Conservation (phyloP, 1,140 invertebrate species). For the Philotrypesis tridentata region DNA sequence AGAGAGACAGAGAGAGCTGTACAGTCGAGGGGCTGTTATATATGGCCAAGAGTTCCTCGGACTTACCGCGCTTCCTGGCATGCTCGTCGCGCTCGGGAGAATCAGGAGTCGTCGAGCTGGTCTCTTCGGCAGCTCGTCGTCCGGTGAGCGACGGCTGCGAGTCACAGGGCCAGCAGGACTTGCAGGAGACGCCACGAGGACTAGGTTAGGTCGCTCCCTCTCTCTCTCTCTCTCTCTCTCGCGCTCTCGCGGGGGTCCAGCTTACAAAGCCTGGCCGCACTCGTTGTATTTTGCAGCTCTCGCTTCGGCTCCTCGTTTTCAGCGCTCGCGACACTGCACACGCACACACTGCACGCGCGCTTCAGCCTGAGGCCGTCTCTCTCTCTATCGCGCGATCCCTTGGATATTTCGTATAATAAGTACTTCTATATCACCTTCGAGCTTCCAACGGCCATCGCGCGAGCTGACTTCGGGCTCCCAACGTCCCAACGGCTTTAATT, state of each 20-base stretch:
- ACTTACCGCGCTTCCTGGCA: conserved; percentile 43
- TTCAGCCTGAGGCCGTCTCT: neutral
- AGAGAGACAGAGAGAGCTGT: neutral
- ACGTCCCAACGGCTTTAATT: conserved; percentile 47
- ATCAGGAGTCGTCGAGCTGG: neutral
- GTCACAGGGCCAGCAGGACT: neutral
- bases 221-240: too few relatives aligned
- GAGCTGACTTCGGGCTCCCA: too few relatives aligned
- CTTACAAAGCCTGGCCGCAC: too few relatives aligned
- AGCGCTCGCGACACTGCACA: neutral
- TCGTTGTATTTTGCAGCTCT: too few relatives aligned
- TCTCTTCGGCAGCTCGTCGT: too few relatives aligned
- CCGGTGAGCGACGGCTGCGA: neutral
- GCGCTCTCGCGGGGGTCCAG: too few relatives aligned
- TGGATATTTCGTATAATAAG: too few relatives aligned
- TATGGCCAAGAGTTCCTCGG: neutral
- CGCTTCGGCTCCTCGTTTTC: neutral
- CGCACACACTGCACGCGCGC: neutral
- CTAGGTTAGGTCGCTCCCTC: conserved; percentile 34
- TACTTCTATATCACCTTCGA: too few relatives aligned
- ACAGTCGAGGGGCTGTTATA: neutral
- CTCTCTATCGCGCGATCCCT: neutral
- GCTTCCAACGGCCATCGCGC: conserved; percentile 42
- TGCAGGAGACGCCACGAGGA: conserved; percentile 34
- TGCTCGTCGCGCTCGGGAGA: neutral